Percentiles rank a stretch among this genome's conserved stretches.
Evolutionary conservation across 1,140 invertebrate genomes (phyloP).

Genomic region (Magallana ariakensis): DNA sequence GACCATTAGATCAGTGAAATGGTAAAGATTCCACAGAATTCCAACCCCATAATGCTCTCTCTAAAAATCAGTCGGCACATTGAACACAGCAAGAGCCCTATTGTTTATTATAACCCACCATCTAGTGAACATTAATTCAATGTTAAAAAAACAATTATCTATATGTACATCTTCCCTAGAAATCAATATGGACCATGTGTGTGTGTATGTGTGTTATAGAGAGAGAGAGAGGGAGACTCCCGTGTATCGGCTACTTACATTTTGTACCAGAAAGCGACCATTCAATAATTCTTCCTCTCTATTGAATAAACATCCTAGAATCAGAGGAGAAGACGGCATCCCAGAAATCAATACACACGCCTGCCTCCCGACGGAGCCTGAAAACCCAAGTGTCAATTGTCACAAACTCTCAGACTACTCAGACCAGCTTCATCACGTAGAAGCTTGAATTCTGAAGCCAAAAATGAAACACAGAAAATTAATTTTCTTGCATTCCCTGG

Average conservation of each 20-base stretch:
- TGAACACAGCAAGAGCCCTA: not conserved
- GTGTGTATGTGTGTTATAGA: not conserved
- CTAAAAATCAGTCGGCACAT: not conserved
- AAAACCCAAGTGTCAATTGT: not conserved
- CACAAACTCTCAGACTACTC: not conserved
- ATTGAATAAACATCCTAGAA: conserved; percentile 20
- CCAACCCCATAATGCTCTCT: too few species aligned
- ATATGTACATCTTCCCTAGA: not conserved
- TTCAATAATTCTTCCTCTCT: conserved; percentile 4
- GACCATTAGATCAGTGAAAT: too few species aligned
- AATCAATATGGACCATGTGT: not conserved
- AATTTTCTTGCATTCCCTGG: too few species aligned
- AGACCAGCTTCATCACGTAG: not conserved
- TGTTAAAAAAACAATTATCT: not conserved
- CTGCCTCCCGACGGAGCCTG: not conserved
- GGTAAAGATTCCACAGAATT: too few species aligned
- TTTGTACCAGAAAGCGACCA: not conserved
- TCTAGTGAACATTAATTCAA: not conserved
- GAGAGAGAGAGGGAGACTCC: too few species aligned
- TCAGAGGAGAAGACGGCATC: not conserved
- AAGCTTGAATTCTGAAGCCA: not conserved
- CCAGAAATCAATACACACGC: not conserved
- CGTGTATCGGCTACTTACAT: conserved; percentile 4
- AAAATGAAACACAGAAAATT: too few species aligned
- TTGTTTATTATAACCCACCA: not conserved